These are phyloP conservation scores for Oncopodura yosiiana DNA, from an alignment of 1,140 invertebrate species.

Conservation along the genomic window DNA sequence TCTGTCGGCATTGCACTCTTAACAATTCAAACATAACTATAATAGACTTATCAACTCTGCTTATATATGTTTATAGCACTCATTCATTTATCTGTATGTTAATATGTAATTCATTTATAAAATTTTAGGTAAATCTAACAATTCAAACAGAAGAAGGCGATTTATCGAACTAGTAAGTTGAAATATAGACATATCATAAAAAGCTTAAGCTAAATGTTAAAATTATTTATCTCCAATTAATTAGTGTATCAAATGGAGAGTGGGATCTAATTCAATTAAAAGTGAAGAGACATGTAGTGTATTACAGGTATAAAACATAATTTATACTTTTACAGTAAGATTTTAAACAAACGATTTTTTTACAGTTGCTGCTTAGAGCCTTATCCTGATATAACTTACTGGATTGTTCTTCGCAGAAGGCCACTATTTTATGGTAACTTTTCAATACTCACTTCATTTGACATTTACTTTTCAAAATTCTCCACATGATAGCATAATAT, in stretches of 20 bases:
- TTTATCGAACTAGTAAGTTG: conserved; percentile 42
- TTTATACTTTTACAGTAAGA: neutral
- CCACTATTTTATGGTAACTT: conserved; percentile 50
- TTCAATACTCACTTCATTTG: no score
- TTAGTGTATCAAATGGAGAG: conserved; percentile 49
- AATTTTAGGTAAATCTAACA: conserved; percentile 38
- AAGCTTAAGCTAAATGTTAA: conserved; percentile 43
- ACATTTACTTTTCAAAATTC: no score
- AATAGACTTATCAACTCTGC: no score
- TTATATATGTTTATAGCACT: no score
- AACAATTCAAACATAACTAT: no score
- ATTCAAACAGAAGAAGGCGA: conserved; percentile 39
- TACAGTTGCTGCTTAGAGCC: conserved; percentile 39
- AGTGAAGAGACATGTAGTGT: conserved; percentile 41
- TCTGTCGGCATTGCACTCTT: no score
- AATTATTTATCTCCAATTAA: no score
- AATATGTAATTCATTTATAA: neutral
- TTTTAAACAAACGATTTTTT: neutral
- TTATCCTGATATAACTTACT: conserved; percentile 50
- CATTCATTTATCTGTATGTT: neutral
- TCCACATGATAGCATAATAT: no score
- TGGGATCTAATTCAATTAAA: conserved; percentile 48
- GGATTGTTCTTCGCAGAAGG: conserved; percentile 43
- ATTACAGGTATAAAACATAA: conserved; percentile 43
- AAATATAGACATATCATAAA: conserved; percentile 40